phyloP scores from a whole-genome alignment of 2,113 vertebrate genomes.

The Platichthys flesus region DNA sequence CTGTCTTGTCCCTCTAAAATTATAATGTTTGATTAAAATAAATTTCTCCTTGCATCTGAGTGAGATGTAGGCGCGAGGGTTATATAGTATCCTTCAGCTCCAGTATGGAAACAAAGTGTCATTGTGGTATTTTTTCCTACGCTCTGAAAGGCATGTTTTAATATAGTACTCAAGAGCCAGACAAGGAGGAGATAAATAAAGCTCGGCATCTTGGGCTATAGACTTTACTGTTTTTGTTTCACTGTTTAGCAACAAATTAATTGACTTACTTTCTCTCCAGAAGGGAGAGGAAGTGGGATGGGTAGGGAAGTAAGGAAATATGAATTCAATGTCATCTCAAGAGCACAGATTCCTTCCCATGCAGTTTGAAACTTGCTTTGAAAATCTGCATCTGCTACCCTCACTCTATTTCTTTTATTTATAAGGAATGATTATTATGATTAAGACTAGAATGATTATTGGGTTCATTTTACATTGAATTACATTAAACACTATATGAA shows the following conservation, averaged over 20 bases:
- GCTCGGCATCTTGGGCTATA: conserved; percentile 18
- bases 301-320: conserved; percentile 39
- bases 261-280: conserved; percentile 62
- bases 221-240: conserved; percentile 40
- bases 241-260: conserved; percentile 66
- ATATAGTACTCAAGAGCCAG: conserved; percentile 29
- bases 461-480: too few species aligned
- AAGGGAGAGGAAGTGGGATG: conserved; percentile 46
- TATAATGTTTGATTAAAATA: conserved; percentile 65
- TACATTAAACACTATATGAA: too few species aligned
- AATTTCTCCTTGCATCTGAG: conserved; percentile 26
- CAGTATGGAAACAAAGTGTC: conserved; percentile 17
- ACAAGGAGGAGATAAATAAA: conserved; percentile 54
- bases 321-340: conserved; percentile 70
- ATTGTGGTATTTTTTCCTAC: conserved; percentile 52
- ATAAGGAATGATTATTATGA: too few species aligned
- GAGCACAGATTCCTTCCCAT: conserved; percentile 49
- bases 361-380: not conserved
- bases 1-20: conserved; percentile 23
- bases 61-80: conserved; percentile 36
- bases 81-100: conserved; percentile 51
- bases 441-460: too few species aligned
- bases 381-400: not conserved
- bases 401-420: too few species aligned
- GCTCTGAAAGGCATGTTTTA: conserved; percentile 5